These are phyloP conservation scores for Cyclopterus lumpus DNA, from an alignment of 2,797 vertebrate genomes.

Conservation along the genomic window DNA sequence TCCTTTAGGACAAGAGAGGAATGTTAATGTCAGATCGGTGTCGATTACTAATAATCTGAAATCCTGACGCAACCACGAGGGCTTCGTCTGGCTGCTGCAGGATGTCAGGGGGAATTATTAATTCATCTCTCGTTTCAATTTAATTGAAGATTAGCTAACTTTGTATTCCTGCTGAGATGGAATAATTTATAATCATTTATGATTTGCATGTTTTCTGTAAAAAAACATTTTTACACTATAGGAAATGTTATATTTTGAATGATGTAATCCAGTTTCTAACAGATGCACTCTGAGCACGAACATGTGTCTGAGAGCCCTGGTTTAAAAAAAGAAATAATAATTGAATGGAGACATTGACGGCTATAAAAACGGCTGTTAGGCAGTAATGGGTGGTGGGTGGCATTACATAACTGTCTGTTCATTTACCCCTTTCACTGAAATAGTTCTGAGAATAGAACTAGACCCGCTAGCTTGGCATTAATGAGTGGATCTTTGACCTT, in stretches of 20 bases:
- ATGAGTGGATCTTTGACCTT: conserved; percentile 54
- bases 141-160: background rate
- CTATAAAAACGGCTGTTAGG: conserved; percentile 54
- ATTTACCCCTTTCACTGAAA: conserved; percentile 52
- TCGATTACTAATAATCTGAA: conserved; percentile 7
- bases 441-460: conserved; percentile 63
- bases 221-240: too few relatives aligned
- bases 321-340: background rate
- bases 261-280: conserved; percentile 10
- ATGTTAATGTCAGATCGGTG: conserved; percentile 44
- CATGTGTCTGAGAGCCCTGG: background rate
- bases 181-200: background rate
- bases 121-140: background rate
- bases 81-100: background rate
- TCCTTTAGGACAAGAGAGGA: conserved; percentile 6
- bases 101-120: background rate
- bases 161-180: background rate
- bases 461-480: conserved; percentile 36
- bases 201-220: conserved; percentile 3
- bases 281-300: conserved; percentile 1
- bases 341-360: conserved; percentile 11
- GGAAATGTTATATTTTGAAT: conserved; percentile 15
- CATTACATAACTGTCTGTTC: conserved; percentile 62
- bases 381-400: conserved; percentile 56
- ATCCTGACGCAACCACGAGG: conserved; percentile 13